These are phyloP conservation scores for Phaonia tiefii DNA, from an alignment of 2,888 invertebrate genomes.

Conservation along the genomic window DNA sequence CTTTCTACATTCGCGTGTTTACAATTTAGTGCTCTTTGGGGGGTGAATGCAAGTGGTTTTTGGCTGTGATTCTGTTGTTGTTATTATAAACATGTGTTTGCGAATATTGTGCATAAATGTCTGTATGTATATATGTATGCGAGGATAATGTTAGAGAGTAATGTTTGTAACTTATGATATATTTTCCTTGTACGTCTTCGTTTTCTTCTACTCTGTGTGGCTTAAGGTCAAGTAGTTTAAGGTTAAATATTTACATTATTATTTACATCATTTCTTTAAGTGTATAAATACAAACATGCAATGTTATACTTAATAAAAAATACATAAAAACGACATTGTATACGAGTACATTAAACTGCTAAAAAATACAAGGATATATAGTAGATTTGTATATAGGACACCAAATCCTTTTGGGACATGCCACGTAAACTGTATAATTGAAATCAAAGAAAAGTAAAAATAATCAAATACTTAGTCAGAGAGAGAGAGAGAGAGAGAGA, in stretches of 20 bases:
- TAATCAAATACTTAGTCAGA: too few species aligned
- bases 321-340: background rate
- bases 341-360: too few species aligned
- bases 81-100: slow-evolving; percentile 29
- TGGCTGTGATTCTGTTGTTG: slow-evolving; percentile 7
- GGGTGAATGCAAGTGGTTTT: slow-evolving; percentile 21
- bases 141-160: background rate
- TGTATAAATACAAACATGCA: slow-evolving; percentile 36
- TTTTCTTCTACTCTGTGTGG: slow-evolving; percentile 24
- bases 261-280: slow-evolving; percentile 37
- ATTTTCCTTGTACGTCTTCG: slow-evolving; percentile 1
- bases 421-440: too few species aligned
- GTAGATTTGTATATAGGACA: too few species aligned
- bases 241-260: slow-evolving; percentile 62
- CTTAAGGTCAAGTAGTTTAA: slow-evolving; percentile 62
- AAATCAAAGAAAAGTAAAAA: too few species aligned
- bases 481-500: too few species aligned
- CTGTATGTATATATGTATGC: slow-evolving; percentile 20
- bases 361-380: too few species aligned
- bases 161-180: too few species aligned
- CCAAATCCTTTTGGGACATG: too few species aligned
- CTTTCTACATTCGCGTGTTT: background rate
- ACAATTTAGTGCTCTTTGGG: slow-evolving; percentile 26
- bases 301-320: slow-evolving; percentile 4
- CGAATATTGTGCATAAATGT: slow-evolving; percentile 35